These are phyloP conservation scores for Rhineura floridana DNA, from an alignment of 2,113 vertebrate genomes.

Conservation along the genomic window DNA sequence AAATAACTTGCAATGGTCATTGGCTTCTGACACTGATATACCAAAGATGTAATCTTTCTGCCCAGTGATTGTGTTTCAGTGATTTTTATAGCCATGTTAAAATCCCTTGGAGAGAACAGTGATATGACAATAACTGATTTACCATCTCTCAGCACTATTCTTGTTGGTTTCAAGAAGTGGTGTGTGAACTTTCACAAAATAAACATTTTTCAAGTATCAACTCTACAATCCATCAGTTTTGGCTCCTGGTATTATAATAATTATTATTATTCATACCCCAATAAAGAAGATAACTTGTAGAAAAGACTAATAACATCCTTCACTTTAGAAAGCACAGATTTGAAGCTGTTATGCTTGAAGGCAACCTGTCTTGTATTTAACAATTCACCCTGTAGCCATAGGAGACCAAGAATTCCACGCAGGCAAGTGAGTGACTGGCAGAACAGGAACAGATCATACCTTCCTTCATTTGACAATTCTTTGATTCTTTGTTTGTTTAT, in stretches of 20 bases:
- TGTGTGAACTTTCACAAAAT: neutral
- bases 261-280: neutral
- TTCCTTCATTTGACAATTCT: too few species aligned
- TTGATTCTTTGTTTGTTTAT: too few species aligned
- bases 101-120: slow-evolving; percentile 39
- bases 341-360: slow-evolving; percentile 22
- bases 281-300: slow-evolving; percentile 18
- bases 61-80: slow-evolving; percentile 52
- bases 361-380: too few species aligned
- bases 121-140: slow-evolving; percentile 21
- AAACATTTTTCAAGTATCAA: slow-evolving; percentile 15
- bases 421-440: too few species aligned
- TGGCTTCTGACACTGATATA: slow-evolving; percentile 50
- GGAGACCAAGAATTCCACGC: too few species aligned
- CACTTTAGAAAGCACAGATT: slow-evolving; percentile 38
- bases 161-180: slow-evolving; percentile 33
- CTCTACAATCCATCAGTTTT: neutral
- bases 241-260: neutral
- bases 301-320: slow-evolving; percentile 38
- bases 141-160: slow-evolving; percentile 37
- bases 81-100: slow-evolving; percentile 52
- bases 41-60: slow-evolving; percentile 46
- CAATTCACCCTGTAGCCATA: too few species aligned
- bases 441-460: too few species aligned
- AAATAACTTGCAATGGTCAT: slow-evolving; percentile 47